Base-by-base conservation (phyloP, 2,797 vertebrate genomes). In the Pteronotus mesoamericanus region DNA sequence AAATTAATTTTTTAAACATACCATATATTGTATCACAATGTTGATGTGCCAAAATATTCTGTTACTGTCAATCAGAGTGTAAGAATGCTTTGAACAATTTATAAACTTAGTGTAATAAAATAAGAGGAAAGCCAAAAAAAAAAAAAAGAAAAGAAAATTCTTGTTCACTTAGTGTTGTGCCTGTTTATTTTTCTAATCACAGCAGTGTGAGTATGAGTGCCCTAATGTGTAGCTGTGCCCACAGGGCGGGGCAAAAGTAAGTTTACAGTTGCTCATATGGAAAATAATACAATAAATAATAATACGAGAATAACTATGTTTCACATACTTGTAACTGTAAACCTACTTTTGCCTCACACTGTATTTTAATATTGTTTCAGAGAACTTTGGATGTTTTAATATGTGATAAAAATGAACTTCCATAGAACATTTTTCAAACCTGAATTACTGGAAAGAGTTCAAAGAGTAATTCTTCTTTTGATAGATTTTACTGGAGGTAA, bases 21-120 rank as follows among this genome's bases (percentile, higher is more conserved):
- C 97, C 95, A 59, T 97, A 94, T 96, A 91, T 96, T 95, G 42
- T 98, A 96, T 98, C 69, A 24, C 95, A 97, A 95, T 77, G 66
- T 98, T 97, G 80, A 98, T 96, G 98, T 98, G 98, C 98, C 98
- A 98, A 98, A 98, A 96, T 83, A 97, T 96, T 86, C 84, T 97
- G 69, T 98, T 98, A 97, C 0, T 89, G 0, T 97, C 96, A 92
- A 94, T 91, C 95, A 97, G 95, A 96, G 9, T 86, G 94, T 98
- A 97, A 97, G 97, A 98, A 96, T 98, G 97, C 91, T 96, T 97
- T 97, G 94, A 94, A 96, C 95, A 97, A 61, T 92, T 96, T 96
- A 87, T 98, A 90, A 94, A 95, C 88, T 95, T 96, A 96, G 24
- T 96, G n/a, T 97, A 94, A 94, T 91, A 97, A 89, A 95, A 95